phyloP scores from a whole-genome alignment of 2,888 invertebrate genomes.

The Trissonchulus latispiculum region DNA sequence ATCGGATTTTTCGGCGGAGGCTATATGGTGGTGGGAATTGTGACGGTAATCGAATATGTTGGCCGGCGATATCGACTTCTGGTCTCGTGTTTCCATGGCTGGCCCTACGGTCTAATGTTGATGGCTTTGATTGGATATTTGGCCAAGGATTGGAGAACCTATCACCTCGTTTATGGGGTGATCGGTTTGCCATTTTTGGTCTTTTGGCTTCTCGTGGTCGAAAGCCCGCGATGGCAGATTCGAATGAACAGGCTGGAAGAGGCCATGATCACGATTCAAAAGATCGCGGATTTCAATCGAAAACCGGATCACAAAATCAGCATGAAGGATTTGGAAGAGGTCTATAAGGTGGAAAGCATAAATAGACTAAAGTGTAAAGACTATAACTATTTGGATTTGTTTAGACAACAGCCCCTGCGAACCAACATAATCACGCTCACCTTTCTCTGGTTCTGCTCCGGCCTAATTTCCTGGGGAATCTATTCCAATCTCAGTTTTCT shows the following conservation, averaged over 20 bases:
- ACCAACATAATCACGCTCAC: background rate
- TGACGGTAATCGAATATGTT: slow-evolving; percentile 1
- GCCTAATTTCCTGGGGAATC: slow-evolving; percentile 8
- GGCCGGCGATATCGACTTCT: background rate
- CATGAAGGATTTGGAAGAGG: background rate
- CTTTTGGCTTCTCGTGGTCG: background rate
- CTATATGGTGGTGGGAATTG: slow-evolving; percentile 7
- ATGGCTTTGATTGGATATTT: slow-evolving; percentile 1
- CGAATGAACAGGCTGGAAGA: background rate
- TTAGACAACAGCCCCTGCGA: background rate
- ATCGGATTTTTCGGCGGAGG: slow-evolving; percentile 6
- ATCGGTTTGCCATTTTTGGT: background rate
- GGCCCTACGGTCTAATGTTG: slow-evolving; percentile 5
- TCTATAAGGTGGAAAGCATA: background rate
- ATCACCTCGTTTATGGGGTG: background rate
- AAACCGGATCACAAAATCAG: background rate
- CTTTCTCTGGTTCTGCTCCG: slow-evolving; percentile 1
- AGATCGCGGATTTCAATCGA: background rate
- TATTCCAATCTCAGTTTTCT: slow-evolving; percentile 8
- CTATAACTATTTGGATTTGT: slow-evolving; percentile 6
- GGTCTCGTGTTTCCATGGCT: slow-evolving; percentile 9
- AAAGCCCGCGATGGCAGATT: slow-evolving; percentile 10
- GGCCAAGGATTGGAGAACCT: background rate
- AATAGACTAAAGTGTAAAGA: background rate
- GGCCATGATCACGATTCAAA: background rate